These are phyloP conservation scores for Ligdia adustata DNA, from an alignment of 2,888 invertebrate species.

Conservation along the genomic window DNA sequence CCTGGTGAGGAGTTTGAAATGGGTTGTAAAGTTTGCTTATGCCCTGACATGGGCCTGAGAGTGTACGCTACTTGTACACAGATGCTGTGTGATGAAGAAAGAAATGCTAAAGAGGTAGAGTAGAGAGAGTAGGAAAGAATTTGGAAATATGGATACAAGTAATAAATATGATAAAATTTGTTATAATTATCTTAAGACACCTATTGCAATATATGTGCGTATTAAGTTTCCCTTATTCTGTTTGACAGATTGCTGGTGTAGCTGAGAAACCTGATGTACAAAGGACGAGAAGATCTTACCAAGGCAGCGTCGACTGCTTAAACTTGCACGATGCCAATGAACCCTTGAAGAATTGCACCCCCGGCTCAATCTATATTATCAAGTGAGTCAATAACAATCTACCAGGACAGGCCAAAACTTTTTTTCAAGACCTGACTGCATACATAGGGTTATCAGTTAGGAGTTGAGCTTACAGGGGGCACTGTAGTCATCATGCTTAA, in stretches of 20 bases:
- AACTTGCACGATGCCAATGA: background rate
- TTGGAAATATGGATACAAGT: no score
- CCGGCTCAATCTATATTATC: slow-evolving; percentile 65
- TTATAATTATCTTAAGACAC: background rate
- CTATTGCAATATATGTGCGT: no score
- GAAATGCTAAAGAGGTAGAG: slow-evolving; percentile 19
- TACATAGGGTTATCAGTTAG: no score
- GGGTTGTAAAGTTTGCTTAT: slow-evolving; percentile 71
- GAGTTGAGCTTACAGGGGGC: no score
- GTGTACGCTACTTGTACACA: slow-evolving; percentile 63
- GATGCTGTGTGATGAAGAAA: slow-evolving; percentile 48
- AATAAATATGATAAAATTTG: no score
- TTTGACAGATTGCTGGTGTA: background rate
- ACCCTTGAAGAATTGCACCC: slow-evolving; percentile 47
- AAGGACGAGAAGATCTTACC: slow-evolving; percentile 31
- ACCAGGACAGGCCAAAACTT: no score
- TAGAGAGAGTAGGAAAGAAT: no score
- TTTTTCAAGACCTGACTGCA: no score
- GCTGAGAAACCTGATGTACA: background rate
- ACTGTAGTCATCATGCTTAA: no score
- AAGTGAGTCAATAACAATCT: slow-evolving; percentile 48
- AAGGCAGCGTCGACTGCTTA: slow-evolving; percentile 45
- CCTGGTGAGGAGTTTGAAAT: slow-evolving; percentile 70
- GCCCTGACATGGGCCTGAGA: slow-evolving; percentile 70
- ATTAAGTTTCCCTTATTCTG: no score